Base-by-base conservation (phyloP, 1,140 invertebrate genomes). In the Caenorhabditis inopinata region DNA sequence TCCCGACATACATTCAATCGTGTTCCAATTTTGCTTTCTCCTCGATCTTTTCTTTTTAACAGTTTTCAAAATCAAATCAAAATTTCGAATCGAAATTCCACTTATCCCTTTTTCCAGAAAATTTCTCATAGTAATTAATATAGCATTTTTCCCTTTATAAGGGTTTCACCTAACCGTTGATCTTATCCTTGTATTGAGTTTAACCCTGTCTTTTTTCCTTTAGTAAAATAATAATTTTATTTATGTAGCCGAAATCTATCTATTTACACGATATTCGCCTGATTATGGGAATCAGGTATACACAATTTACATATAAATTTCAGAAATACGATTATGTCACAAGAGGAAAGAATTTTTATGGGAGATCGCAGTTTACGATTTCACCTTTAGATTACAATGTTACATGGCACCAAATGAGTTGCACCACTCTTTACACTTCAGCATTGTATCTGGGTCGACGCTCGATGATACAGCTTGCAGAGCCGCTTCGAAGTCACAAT, bases 331-430 rank as follows among this genome's bases (percentile, higher is more conserved):
- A n/a, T n/a, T 21, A 53, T 23, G 6, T 53, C n/a, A 21, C 18
- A 53, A n/a, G 25, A 53, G 14, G 14, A 16, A 16, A 14, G 46
- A 47, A 47, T 18, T 47, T 47, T 14, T 16, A 47, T 18, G 14
- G 14, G 46, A n/a, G n/a, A n/a, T n/a, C n/a, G n/a, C n/a, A n/a
- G n/a, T n/a, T n/a, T n/a, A n/a, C n/a, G n/a, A n/a, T n/a, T n/a
- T n/a, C n/a, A n/a, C n/a, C n/a, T n/a, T n/a, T n/a, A 58, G 23
- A 32, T 12, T 6, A 32, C 27, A 58, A 32, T 23, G 1, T 68
- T 68, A 68, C 58, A 68, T 68, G 32, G 58, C 58, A 68, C 58
- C 58, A 68, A 68, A 68, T 6, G 58, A 68, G 25, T 68, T 32
- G 21, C 58, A 68, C 58, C 58, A 68, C 21, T 68, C 58, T 68